A percentile compares a stretch with the other conserved stretches of the same genome.
Evolutionary conservation across 2,888 invertebrate species (phyloP).

Genomic region (Ormyrus pomaceus): DNA sequence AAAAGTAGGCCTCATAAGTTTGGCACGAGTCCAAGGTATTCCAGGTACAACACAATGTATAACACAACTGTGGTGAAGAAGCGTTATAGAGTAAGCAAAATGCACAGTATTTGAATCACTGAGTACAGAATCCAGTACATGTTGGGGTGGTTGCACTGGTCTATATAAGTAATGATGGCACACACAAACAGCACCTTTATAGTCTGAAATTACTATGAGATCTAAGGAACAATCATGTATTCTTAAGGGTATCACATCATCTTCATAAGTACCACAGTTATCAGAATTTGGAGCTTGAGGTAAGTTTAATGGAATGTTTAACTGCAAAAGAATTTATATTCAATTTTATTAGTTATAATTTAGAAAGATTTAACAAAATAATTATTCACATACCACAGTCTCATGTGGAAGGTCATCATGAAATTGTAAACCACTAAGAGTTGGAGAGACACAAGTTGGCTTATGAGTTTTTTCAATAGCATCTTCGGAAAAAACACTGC

Average conservation of each 20-base stretch:
- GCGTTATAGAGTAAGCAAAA: constrained; percentile 90
- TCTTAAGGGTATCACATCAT: constrained; percentile 87
- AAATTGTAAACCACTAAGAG: constrained; percentile 89
- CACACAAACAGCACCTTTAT: constrained; percentile 84
- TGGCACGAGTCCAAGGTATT: constrained; percentile 87
- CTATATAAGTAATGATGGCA: constrained; percentile 92
- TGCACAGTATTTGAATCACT: constrained; percentile 82
- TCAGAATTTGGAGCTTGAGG: constrained; percentile 82
- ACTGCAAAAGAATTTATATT: constrained; percentile 76
- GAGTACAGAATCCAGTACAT: constrained; percentile 72
- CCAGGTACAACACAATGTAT: constrained; percentile 89
- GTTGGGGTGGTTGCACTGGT: constrained; percentile 78
- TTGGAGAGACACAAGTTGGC: constrained; percentile 78
- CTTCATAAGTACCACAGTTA: constrained; percentile 85
- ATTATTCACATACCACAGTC: constrained; percentile 83
- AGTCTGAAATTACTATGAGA: constrained; percentile 86
- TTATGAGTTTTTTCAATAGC: constrained; percentile 79
- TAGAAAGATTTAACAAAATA: constrained; percentile 5
- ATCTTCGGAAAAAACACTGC: constrained; percentile 82
- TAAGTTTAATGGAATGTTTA: constrained; percentile 89
- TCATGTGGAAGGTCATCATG: constrained; percentile 91
- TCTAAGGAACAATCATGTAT: constrained; percentile 90
- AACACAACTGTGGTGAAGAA: constrained; percentile 89
- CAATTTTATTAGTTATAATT: not conserved
- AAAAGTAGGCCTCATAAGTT: constrained; percentile 86